Base-by-base conservation (phyloP, 2,113 vertebrate species). In the Pomatostomus ruficeps region DNA sequence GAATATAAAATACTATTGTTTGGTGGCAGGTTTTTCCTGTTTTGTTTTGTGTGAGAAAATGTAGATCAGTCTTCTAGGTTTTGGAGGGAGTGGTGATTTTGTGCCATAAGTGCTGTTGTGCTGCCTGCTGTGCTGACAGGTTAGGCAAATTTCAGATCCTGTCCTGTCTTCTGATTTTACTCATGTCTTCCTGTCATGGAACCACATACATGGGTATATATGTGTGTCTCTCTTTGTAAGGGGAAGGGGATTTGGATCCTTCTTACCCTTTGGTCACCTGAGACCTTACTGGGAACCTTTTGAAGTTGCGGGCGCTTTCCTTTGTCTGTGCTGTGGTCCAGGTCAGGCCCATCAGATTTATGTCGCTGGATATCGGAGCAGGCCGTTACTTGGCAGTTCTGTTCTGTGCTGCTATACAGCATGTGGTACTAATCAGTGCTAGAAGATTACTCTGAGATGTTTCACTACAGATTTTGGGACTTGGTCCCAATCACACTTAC, bases 361-460 rank as follows among this genome's bases (percentile, higher is more conserved):
- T 86, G 78, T 96, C 86, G 29, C 86, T 65, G 89, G 68, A 70
- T 83, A 94, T 68, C 71, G 38, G 31, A 87, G 86, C 76, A 88
- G 85, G 83, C 55, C 15, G 0, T 92, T 91, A 68, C 80, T 87
- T 93, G 95, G 91, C 91, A 94, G 89, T 31, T 88, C 80, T 79
- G 77, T 48, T 93, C 94, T 91, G 70, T 2, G 2, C 84, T 97
- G 91, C 93, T 92, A 16, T 95, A 86, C 49, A 84, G 82, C 95
- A 94, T 96, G 84, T 96, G 95, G 95, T 96, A 96, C 73, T 94
- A 95, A 96, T 97, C 96, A 96, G 85, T 38, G 55, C 82, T 95
- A 71, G 85, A 81, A 95, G 90, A 96, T 97, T 97, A 97, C 70
- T 95, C 85, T 96, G 93, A 91, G 91, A 93, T 91, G 57, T 88